Base-by-base conservation (phyloP, 1,140 invertebrate genomes). In the Chironomus striatipennis region DNA sequence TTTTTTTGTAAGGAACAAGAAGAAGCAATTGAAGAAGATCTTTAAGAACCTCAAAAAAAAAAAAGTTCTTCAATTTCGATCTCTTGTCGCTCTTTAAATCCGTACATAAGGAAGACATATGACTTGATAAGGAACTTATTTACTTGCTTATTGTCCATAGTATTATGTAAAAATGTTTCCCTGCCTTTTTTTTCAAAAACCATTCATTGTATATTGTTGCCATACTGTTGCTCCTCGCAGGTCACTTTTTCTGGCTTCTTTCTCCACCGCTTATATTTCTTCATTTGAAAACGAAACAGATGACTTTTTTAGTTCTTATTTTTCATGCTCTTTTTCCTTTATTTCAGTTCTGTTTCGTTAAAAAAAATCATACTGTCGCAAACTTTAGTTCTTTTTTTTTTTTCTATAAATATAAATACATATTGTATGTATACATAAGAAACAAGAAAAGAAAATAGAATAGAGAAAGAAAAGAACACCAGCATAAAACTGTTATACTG, bases 341-440 rank as follows among this genome's bases (percentile, higher is more conserved):
- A 18, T 70, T 12, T 15, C 12, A n/a, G 9, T 57, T 57, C 5
- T 5, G 12, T 15, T 57, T 57, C 47, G 47, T 57, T n/a, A n/a
- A n/a, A n/a, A n/a, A n/a, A n/a, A 57, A 57, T 57, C 47, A 57
- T 57, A 57, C 65, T 20, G 65, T 70, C 65, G 18, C 65, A 34
- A 34, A 34, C 24, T 34, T 34, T 34, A 34, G 24, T 34, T 34
- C 24, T 34, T 34, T 34, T 5, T n/a, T n/a, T n/a, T n/a, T n/a
- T n/a, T n/a, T n/a, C n/a, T n/a, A n/a, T n/a, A n/a, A n/a, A n/a
- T n/a, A n/a, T n/a, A n/a, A n/a, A n/a, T n/a, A n/a, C n/a, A n/a
- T n/a, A n/a, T n/a, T n/a, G n/a, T 34, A 34, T 34, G 5, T 2
- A 34, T 34, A 57, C 12, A 57, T 57, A 34, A 57, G 47, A 57